Conservation (phyloP, 1,140 invertebrate species). For the Cephus cinctus region DNA sequence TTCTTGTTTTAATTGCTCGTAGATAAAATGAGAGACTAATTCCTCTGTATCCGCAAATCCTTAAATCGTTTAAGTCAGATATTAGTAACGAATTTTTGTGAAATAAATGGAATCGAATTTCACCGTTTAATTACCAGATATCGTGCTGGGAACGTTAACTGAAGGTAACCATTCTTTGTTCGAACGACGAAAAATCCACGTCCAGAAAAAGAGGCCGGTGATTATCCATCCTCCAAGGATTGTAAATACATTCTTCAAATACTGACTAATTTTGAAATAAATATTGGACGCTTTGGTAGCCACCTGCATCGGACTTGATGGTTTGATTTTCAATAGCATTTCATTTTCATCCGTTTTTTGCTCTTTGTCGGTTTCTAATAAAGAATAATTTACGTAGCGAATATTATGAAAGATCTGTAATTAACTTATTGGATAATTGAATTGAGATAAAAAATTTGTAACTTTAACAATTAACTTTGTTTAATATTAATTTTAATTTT, state of each 20-base stretch:
- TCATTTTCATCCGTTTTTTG: too few relatives aligned
- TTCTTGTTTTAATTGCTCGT: conserved; percentile 41
- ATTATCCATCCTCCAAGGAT: too few relatives aligned
- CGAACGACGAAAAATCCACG: not conserved
- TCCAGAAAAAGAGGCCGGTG: too few relatives aligned
- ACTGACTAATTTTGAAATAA: too few relatives aligned
- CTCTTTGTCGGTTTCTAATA: too few relatives aligned
- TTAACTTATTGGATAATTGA: not conserved
- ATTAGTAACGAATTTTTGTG: not conserved
- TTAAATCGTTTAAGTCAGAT: not conserved
- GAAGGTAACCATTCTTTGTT: not conserved
- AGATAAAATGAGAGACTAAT: conserved; percentile 48
- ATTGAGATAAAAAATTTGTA: not conserved
- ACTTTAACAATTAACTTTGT: not conserved
- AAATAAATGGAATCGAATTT: not conserved
- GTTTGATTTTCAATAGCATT: too few relatives aligned
- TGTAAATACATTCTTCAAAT: too few relatives aligned
- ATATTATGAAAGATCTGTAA: too few relatives aligned
- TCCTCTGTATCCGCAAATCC: conserved; percentile 31
- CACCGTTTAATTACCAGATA: conserved; percentile 30
- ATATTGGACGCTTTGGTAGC: too few relatives aligned
- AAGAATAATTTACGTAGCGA: too few relatives aligned
- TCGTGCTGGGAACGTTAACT: conserved; percentile 10
- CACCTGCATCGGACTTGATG: too few relatives aligned
- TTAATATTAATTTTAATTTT: not conserved